These are phyloP conservation scores for Phoxinus dragarum DNA, from an alignment of 2,797 vertebrate species.

Conservation along the genomic window DNA sequence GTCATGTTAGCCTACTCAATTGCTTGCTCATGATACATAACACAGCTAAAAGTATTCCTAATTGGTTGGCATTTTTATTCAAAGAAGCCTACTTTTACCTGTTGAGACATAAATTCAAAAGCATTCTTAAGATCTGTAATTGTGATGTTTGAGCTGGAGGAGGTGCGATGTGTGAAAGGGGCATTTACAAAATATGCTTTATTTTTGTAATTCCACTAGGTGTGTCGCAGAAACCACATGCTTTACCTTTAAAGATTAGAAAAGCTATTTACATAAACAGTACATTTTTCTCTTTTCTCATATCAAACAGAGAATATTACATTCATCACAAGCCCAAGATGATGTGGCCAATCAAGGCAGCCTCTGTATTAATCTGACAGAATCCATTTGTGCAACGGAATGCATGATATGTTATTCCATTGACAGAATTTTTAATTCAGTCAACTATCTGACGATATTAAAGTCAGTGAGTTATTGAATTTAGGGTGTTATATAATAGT, in stretches of 20 bases:
- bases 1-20: not conserved
- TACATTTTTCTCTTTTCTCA: not conserved
- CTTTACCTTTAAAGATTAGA: not conserved
- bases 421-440: not conserved
- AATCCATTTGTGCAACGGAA: not conserved
- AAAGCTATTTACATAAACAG: not conserved
- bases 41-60: not conserved
- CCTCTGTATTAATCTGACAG: not conserved
- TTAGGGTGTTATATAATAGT: not conserved
- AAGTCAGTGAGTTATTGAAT: not conserved
- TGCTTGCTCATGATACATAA: not conserved
- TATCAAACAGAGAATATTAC: slow-evolving; percentile 19
- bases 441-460: not conserved
- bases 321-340: slow-evolving; percentile 8
- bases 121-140: not conserved
- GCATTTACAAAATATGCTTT: not conserved
- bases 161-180: rapidly evolving
- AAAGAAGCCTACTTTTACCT: not conserved
- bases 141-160: not conserved
- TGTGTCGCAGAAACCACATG: not conserved
- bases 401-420: not conserved
- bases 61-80: not conserved
- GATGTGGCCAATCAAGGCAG: not conserved
- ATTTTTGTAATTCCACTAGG: not conserved
- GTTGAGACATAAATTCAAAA: not conserved